These are phyloP conservation scores for Diarsia mendica DNA, from an alignment of 2,888 invertebrate species.

Conservation along the genomic window DNA sequence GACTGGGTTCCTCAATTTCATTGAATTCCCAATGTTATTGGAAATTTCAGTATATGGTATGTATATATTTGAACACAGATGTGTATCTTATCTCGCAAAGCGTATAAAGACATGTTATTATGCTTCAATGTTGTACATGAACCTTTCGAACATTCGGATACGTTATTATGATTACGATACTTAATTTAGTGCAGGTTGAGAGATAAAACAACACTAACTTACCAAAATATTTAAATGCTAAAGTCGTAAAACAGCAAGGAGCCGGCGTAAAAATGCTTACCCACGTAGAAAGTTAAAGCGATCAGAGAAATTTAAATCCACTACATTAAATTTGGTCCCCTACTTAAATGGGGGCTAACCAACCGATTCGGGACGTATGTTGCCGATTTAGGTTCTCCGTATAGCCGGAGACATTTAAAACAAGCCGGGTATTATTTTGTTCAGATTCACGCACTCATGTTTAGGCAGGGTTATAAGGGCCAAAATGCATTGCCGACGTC, in stretches of 20 bases:
- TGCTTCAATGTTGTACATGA: not conserved
- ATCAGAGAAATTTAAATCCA: constrained; percentile 74
- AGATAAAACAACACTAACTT: constrained; percentile 15
- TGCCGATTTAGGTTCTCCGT: constrained; percentile 56
- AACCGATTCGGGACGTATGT: constrained; percentile 72
- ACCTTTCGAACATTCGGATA: constrained; percentile 15
- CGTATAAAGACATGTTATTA: not conserved
- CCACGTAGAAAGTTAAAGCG: constrained; percentile 51
- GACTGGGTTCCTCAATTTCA: constrained; percentile 73
- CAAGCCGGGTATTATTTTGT: constrained; percentile 63
- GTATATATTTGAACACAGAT: constrained; percentile 1
- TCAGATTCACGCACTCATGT: constrained; percentile 66
- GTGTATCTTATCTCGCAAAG: constrained; percentile 2
- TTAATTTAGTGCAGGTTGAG: not conserved
- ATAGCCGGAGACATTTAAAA: constrained; percentile 61
- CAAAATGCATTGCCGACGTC: constrained; percentile 40
- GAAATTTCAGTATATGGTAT: constrained; percentile 60
- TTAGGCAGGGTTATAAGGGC: constrained; percentile 39
- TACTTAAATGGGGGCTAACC: constrained; percentile 70
- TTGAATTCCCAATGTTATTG: constrained; percentile 75
- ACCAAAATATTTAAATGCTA: constrained; percentile 33
- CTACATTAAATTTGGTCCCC: constrained; percentile 72
- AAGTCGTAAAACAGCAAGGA: constrained; percentile 46
- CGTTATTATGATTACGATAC: not conserved
- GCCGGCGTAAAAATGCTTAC: constrained; percentile 41